A percentile compares a stretch with the other conserved stretches of the same genome.
Evolutionary conservation across 1,140 invertebrate species (phyloP).

Genomic region (Potamilus streckersoni): DNA sequence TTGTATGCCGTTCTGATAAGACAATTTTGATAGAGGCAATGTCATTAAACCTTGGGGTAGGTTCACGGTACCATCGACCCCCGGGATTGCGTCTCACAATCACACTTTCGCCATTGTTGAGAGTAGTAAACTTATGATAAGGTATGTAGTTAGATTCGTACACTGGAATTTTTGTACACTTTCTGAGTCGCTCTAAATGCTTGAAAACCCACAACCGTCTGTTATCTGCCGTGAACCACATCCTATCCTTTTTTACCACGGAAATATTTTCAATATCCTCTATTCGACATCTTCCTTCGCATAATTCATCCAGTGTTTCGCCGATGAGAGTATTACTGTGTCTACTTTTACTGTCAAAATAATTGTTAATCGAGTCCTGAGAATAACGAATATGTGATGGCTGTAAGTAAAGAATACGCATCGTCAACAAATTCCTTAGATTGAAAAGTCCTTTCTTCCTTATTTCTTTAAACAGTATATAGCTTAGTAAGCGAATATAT

Average conservation of each 20-base stretch:
- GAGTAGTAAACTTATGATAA: neutral
- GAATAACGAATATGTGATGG: neutral
- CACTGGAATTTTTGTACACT: slow-evolving; percentile 6
- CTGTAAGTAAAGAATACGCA: neutral
- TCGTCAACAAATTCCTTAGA: too few relatives aligned
- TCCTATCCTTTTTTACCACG: neutral
- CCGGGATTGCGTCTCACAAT: neutral
- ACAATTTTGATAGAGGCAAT: too few relatives aligned
- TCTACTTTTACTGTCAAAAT: neutral
- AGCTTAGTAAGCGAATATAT: too few relatives aligned
- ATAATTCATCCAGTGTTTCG: slow-evolving; percentile 4
- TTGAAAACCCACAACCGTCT: slow-evolving; percentile 15
- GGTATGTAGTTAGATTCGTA: slow-evolving; percentile 5
- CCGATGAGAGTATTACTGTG: neutral
- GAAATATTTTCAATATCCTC: slow-evolving; percentile 1
- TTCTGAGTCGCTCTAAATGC: slow-evolving; percentile 7
- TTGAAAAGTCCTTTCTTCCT: too few relatives aligned
- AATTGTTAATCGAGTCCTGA: slow-evolving; percentile 3
- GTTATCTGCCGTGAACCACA: slow-evolving; percentile 9
- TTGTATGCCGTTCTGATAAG: too few relatives aligned
- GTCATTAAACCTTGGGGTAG: neutral
- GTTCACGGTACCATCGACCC: slow-evolving; percentile 1
- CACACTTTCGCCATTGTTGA: neutral
- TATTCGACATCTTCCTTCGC: slow-evolving; percentile 4
- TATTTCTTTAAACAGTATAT: too few relatives aligned